Evolutionary conservation across 1,140 invertebrate species (phyloP).

Genomic region (Penaeus japonicus): DNA sequence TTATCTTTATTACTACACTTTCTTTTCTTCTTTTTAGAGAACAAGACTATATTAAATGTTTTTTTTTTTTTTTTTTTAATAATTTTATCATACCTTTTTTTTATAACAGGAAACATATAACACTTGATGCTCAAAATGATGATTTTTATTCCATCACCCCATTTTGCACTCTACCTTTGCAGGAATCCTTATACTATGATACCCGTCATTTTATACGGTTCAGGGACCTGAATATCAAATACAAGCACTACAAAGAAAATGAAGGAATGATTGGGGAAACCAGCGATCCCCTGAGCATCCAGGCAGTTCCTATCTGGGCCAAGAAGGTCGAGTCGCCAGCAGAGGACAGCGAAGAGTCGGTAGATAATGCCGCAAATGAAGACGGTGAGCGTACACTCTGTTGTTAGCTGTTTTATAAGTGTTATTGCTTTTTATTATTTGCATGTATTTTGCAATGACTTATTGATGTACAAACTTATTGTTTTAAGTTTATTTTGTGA

Average conservation of each 20-base stretch:
- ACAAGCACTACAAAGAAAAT: constrained; percentile 42
- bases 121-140: background rate
- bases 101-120: background rate
- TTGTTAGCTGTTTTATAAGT: background rate
- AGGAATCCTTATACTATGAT: constrained; percentile 56
- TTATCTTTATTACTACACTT: too few species aligned
- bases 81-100: too few species aligned
- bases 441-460: too few species aligned
- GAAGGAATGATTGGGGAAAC: constrained; percentile 46
- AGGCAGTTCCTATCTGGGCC: constrained; percentile 47
- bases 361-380: background rate
- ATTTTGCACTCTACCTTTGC: background rate
- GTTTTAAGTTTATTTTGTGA: too few species aligned
- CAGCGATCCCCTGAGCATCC: constrained; percentile 57
- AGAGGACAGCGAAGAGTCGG: background rate
- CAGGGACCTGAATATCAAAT: constrained; percentile 43
- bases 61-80: too few species aligned
- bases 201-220: constrained; percentile 55
- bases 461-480: too few species aligned
- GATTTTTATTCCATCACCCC: background rate
- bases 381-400: background rate
- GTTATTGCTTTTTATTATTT: background rate
- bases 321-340: background rate
- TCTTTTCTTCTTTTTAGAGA: too few species aligned
- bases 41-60: too few species aligned